phyloP scores from a whole-genome alignment of 1,140 invertebrate species.

The Drosophila serrata region DNA sequence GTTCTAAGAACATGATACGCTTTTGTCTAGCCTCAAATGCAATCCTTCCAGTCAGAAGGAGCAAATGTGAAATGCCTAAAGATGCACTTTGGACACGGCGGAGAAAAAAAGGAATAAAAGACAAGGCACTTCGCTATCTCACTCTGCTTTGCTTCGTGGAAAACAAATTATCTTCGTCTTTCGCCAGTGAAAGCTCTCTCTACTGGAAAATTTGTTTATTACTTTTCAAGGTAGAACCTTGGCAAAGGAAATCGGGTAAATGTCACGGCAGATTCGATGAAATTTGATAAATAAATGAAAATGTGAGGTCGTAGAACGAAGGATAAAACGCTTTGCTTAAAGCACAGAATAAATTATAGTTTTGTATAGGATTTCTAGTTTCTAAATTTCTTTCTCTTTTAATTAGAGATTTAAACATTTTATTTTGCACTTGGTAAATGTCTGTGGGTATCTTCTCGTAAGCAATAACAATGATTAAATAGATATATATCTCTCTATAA shows the following conservation, averaged over 20 bases:
- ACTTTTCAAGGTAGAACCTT: conserved; percentile 7
- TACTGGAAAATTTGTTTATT: conserved; percentile 26
- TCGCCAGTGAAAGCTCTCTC: neutral
- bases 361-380: fast-evolving
- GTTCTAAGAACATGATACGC: conserved; percentile 67
- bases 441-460: too few relatives aligned
- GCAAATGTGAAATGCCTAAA: conserved; percentile 34
- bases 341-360: neutral
- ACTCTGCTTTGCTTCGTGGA: neutral
- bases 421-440: neutral
- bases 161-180: conserved; percentile 31
- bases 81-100: conserved; percentile 33
- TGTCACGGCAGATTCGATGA: conserved; percentile 1
- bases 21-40: conserved; percentile 66
- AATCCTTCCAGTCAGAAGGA: conserved; percentile 8
- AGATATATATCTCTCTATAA: too few relatives aligned
- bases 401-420: neutral
- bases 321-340: neutral
- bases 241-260: neutral
- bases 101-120: conserved; percentile 4
- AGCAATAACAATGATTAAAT: too few relatives aligned
- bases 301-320: neutral
- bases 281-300: conserved; percentile 8
- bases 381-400: neutral
- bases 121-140: neutral